These are phyloP conservation scores for Spodoptera exigua DNA, from an alignment of 2,888 invertebrate species.

Conservation along the genomic window DNA sequence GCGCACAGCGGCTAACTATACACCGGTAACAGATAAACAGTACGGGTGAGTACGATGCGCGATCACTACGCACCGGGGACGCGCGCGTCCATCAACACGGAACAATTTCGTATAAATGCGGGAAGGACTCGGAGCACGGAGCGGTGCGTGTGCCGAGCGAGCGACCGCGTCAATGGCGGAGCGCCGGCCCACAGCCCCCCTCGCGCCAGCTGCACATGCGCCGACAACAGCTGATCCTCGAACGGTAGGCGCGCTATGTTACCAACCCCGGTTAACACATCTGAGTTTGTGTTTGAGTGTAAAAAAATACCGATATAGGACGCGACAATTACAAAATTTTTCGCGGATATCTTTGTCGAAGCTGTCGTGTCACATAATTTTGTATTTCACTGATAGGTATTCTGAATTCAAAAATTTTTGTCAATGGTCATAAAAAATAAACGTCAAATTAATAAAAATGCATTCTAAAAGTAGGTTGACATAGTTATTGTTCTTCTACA, in stretches of 20 bases:
- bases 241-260: slow-evolving; percentile 68
- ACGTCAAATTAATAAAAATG: slow-evolving; percentile 7
- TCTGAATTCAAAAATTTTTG: slow-evolving; percentile 46
- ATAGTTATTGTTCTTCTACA: not conserved
- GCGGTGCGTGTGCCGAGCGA: slow-evolving; percentile 57
- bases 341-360: slow-evolving; percentile 56
- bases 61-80: slow-evolving; percentile 61
- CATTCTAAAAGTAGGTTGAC: not conserved
- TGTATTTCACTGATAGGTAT: slow-evolving; percentile 23
- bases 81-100: slow-evolving; percentile 70
- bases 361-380: slow-evolving; percentile 61
- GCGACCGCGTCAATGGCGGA: slow-evolving; percentile 73
- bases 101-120: slow-evolving; percentile 68
- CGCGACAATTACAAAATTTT: slow-evolving; percentile 52
- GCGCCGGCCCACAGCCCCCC: slow-evolving; percentile 65
- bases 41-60: slow-evolving; percentile 60
- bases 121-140: slow-evolving; percentile 62
- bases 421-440: slow-evolving; percentile 15
- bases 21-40: slow-evolving; percentile 67
- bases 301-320: slow-evolving; percentile 54
- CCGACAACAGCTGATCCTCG: slow-evolving; percentile 83
- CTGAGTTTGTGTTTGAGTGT: slow-evolving; percentile 58
- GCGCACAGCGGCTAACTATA: slow-evolving; percentile 69
- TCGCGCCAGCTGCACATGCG: slow-evolving; percentile 83
- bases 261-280: slow-evolving; percentile 68